These are phyloP conservation scores for Pterocles gutturalis DNA, from an alignment of 2,113 vertebrate species.

Conservation along the genomic window DNA sequence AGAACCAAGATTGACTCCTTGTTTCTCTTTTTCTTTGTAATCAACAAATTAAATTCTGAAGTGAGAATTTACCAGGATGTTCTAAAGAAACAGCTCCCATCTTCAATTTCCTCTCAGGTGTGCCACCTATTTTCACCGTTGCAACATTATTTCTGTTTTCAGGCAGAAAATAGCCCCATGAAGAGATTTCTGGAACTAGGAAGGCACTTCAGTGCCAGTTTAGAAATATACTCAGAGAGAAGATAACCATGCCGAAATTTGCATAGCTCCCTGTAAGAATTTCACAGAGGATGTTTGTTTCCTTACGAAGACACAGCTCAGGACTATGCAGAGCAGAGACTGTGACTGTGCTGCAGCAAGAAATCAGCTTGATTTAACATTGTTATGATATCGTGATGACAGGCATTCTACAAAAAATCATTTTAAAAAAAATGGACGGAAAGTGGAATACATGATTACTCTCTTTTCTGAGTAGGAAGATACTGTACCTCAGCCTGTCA, in stretches of 20 bases:
- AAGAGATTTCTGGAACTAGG: neutral
- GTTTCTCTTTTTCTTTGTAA: neutral
- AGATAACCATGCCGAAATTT: neutral
- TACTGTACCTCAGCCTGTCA: neutral
- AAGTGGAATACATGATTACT: neutral
- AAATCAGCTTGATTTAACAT: conserved; percentile 16
- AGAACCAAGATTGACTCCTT: neutral
- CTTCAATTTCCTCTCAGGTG: neutral
- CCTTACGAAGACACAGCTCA: neutral
- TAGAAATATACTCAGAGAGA: neutral
- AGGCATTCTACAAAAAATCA: neutral
- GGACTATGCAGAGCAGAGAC: neutral
- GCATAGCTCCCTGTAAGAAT: neutral
- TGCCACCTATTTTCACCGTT: neutral
- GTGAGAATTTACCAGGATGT: neutral
- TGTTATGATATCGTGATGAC: neutral
- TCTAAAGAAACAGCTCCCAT: neutral
- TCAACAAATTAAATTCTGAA: neutral
- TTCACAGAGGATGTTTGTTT: neutral
- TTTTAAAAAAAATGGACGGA: neutral
- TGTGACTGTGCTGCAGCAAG: neutral
- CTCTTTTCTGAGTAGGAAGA: neutral
- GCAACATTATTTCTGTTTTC: neutral
- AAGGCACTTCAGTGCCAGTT: neutral
- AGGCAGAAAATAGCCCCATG: neutral